Conservation (phyloP, 92 coral and sea anemone species). For the Muricea muricata region DNA sequence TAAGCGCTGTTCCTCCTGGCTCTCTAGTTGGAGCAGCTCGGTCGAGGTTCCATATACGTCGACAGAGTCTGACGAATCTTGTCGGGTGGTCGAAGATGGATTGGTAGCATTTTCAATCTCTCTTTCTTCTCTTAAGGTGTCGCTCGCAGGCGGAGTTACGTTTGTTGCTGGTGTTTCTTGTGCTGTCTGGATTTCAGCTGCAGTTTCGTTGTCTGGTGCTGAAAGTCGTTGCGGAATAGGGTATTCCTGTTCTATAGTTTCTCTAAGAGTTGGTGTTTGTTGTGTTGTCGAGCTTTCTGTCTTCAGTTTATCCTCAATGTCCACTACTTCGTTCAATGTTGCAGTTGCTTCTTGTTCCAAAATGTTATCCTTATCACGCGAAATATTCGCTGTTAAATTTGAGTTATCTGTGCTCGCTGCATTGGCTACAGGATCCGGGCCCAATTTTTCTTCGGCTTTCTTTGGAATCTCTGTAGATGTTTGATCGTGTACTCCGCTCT, state of each 20-base stretch:
- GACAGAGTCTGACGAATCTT: conserved; percentile 24
- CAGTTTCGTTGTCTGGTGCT: background rate
- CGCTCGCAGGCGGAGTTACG: background rate
- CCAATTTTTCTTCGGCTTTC: background rate
- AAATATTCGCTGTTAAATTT: background rate
- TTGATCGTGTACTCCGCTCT: background rate
- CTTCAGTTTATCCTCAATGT: background rate
- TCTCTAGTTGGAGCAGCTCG: conserved; percentile 8
- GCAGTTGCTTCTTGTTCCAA: background rate
- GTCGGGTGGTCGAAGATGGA: background rate
- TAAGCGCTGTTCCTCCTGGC: background rate
- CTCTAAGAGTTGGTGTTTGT: background rate
- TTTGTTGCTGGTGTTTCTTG: background rate
- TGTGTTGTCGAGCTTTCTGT: conserved; percentile 1
- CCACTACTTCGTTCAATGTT: background rate
- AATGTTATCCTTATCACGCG: background rate
- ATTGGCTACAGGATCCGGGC: background rate
- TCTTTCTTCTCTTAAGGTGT: background rate
- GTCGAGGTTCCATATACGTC: conserved; percentile 14
- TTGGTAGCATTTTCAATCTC: background rate
- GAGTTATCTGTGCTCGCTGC: background rate
- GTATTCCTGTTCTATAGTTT: no score
- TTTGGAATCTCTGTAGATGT: background rate
- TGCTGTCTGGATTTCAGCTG: background rate
- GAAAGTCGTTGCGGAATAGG: no score